phyloP scores from a whole-genome alignment of 2,797 vertebrate genomes.

The Enteromius paludinosus region DNA sequence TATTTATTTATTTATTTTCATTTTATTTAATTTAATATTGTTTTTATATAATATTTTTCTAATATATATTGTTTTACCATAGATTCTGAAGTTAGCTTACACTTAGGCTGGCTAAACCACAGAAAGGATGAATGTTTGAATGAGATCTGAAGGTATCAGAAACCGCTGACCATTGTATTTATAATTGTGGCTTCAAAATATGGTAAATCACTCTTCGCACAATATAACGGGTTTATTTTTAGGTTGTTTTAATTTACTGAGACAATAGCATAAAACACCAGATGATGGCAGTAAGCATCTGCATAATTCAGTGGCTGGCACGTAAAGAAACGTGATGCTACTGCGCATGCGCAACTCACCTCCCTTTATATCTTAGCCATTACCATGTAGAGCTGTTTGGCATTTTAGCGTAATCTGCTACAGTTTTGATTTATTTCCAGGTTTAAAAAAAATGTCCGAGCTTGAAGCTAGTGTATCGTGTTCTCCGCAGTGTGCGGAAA shows the following conservation, averaged over 20 bases:
- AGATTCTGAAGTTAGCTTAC: not conserved
- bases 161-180: not conserved
- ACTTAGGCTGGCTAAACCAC: not conserved
- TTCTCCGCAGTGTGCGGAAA: slow-evolving; percentile 71
- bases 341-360: slow-evolving; percentile 41
- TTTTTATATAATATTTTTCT: no score
- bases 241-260: not conserved
- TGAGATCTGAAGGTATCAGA: no score
- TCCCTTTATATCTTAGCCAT: not conserved
- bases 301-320: no score
- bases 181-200: not conserved
- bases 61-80: not conserved
- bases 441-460: slow-evolving; percentile 61
- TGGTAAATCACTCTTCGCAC: not conserved
- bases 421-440: slow-evolving; percentile 21
- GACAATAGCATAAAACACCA: not conserved
- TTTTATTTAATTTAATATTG: no score
- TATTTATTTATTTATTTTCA: no score
- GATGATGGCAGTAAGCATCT: slow-evolving; percentile 34
- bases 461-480: slow-evolving; percentile 72
- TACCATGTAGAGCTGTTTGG: not conserved
- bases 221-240: not conserved
- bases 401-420: slow-evolving; percentile 12
- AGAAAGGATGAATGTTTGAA: not conserved
- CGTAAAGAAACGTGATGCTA: not conserved